Evolutionary conservation across 2,113 vertebrate species (phyloP), one percentile per base, ranked within the genome.

Genomic region (Xenopus laevis): DNA sequence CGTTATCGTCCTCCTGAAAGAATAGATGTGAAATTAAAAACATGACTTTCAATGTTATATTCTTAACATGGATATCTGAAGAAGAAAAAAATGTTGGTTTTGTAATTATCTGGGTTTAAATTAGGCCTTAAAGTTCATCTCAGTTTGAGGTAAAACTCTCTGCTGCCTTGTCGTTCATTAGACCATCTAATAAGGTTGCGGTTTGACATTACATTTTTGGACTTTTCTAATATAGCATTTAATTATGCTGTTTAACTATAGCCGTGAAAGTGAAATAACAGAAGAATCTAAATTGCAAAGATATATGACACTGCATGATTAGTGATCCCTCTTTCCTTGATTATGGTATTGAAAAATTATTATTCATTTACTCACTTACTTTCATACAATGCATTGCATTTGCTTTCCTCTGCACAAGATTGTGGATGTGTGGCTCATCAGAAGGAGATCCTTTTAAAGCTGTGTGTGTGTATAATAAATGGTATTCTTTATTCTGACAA

Each of bases 171-270:
- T 65, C 27, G 23, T 65, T 64, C 47, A 53, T 64, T 55, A 65
- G 64, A 55, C 45, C 17, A 53, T 50, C 60, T 17, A 13, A 44
- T n/a, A 71, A 71, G 69, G 69, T 40, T 27, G 58, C 21, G 69
- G 58, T 62, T 47, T 71, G 69, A 71, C 69, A 71, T 62, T 53
- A 64, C 13, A 63, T 52, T 64, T 50, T 63, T 53, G 50, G 59
- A 33, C 47, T 71, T 15, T 45, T 52, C 4, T 64, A 64, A 52
- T 62, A 63, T 72, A 13, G 59, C 21, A 64, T 53, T 72, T 64
- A 64, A 55, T 72, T 72, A 72, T 33, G 47, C 47, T 50, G 11
- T 13, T 0, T 64, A 64, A 53, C 45, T 44, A 44, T 52, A 47
- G 45, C 20, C 27, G 27, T 50, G 27, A 72, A 40, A 64, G 17